Evolutionary conservation across 2,797 vertebrate species (phyloP).

Genomic region (Menidia menidia): DNA sequence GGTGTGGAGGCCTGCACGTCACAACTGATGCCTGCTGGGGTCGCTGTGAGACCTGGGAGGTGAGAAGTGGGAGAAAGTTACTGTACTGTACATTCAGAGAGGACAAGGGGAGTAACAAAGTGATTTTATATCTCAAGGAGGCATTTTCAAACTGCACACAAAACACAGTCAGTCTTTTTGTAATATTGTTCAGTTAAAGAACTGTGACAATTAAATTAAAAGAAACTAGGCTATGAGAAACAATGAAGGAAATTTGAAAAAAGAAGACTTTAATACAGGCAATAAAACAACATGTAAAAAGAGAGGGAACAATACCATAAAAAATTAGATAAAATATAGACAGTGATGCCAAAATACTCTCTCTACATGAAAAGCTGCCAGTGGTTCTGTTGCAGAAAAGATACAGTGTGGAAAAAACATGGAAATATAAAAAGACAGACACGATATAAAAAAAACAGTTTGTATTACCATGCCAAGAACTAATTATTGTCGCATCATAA

Average conservation of each 20-base stretch:
- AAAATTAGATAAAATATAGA: too few species aligned
- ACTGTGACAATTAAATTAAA: neutral
- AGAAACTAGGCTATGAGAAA: neutral
- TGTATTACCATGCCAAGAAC: neutral
- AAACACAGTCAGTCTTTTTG: neutral
- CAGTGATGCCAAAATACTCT: too few species aligned
- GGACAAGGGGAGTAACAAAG: neutral
- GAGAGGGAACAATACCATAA: too few species aligned
- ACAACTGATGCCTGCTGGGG: constrained; percentile 97
- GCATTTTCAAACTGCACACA: constrained; percentile 19
- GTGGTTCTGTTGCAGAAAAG: constrained; percentile 1
- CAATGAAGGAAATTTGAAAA: too few species aligned
- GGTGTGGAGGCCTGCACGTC: constrained; percentile 87
- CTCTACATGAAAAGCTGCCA: neutral
- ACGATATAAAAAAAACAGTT: neutral
- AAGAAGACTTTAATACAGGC: too few species aligned
- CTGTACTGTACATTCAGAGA: constrained; percentile 15
- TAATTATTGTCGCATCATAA: constrained; percentile 2
- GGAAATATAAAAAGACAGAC: neutral
- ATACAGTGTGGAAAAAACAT: neutral
- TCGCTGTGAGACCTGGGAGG: constrained; percentile 97
- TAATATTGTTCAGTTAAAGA: neutral
- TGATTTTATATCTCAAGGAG: constrained; percentile 4
- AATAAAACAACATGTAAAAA: too few species aligned
- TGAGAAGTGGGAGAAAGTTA: constrained; percentile 67